Conservation (phyloP, 2,888 invertebrate species). For the Cosmorhoe ocellata region DNA sequence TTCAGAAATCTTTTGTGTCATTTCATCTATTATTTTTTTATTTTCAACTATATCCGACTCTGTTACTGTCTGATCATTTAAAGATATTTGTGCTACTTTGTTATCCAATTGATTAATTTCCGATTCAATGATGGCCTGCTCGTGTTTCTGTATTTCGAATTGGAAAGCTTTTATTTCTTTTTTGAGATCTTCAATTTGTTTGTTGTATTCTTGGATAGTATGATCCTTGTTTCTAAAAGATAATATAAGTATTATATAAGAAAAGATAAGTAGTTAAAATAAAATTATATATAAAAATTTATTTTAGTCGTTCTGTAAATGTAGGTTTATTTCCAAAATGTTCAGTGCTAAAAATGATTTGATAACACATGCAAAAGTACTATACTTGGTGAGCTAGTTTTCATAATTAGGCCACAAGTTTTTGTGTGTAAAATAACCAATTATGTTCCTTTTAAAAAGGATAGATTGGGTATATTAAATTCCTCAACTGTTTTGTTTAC, state of each 20-base stretch:
- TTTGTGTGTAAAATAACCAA: too few species aligned
- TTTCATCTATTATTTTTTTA: constrained; percentile 39
- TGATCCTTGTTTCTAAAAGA: constrained; percentile 67
- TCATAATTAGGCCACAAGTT: too few species aligned
- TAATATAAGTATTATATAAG: not conserved
- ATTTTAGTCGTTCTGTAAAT: too few species aligned
- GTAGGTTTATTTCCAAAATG: too few species aligned
- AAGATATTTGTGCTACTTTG: constrained; percentile 31
- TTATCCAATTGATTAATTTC: constrained; percentile 40
- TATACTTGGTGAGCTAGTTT: too few species aligned
- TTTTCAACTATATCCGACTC: constrained; percentile 10
- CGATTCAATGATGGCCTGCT: constrained; percentile 28
- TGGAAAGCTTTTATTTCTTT: constrained; percentile 58
- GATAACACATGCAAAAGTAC: too few species aligned
- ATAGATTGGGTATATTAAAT: too few species aligned
- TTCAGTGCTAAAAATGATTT: too few species aligned
- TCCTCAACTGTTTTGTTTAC: too few species aligned
- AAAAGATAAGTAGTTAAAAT: too few species aligned
- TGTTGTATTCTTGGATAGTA: constrained; percentile 68
- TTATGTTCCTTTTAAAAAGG: too few species aligned
- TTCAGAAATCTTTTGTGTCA: constrained; percentile 53
- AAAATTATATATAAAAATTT: too few species aligned
- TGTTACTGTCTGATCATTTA: constrained; percentile 24
- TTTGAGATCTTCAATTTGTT: constrained; percentile 73
- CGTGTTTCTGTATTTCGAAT: constrained; percentile 43